phyloP scores from a whole-genome alignment of 2,113 vertebrate species.

The Meleagris gallopavo region DNA sequence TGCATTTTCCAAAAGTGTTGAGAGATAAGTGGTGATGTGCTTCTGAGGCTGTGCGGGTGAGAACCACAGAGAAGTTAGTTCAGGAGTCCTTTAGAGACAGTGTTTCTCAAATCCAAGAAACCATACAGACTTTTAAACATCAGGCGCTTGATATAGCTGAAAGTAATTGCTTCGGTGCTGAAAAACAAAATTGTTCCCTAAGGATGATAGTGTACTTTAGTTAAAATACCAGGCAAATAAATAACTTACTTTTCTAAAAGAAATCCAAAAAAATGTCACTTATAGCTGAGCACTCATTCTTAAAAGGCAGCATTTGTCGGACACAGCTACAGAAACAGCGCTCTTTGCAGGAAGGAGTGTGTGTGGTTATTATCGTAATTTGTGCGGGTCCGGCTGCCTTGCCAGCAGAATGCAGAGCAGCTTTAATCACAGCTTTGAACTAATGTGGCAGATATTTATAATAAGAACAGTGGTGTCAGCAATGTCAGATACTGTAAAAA shows the following conservation, averaged over 20 bases:
- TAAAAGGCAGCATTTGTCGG: slow-evolving; percentile 66
- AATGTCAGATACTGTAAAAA: slow-evolving; percentile 56
- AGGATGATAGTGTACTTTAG: slow-evolving; percentile 63
- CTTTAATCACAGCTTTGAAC: slow-evolving; percentile 68
- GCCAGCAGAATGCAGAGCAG: slow-evolving; percentile 60
- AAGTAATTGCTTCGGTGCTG: slow-evolving; percentile 54
- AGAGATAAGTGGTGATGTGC: neutral
- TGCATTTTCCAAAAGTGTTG: neutral
- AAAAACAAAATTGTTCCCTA: slow-evolving; percentile 58
- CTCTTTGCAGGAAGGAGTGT: slow-evolving; percentile 63
- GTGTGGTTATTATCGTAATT: slow-evolving; percentile 68
- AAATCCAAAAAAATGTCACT: slow-evolving; percentile 66
- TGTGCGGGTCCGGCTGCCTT: slow-evolving; percentile 59
- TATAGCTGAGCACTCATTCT: slow-evolving; percentile 71
- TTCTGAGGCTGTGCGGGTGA: neutral
- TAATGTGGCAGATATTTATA: slow-evolving; percentile 64
- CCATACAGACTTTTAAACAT: slow-evolving; percentile 16
- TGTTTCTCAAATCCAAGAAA: slow-evolving; percentile 6
- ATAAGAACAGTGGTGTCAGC: slow-evolving; percentile 52
- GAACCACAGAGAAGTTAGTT: neutral
- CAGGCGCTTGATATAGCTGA: slow-evolving; percentile 44
- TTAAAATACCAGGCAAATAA: slow-evolving; percentile 73
- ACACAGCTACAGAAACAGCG: slow-evolving; percentile 46
- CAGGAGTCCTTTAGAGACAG: neutral
- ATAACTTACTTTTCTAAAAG: slow-evolving; percentile 64